Conservation (phyloP, 2,797 vertebrate species). For the Pipistrellus nathusii region DNA sequence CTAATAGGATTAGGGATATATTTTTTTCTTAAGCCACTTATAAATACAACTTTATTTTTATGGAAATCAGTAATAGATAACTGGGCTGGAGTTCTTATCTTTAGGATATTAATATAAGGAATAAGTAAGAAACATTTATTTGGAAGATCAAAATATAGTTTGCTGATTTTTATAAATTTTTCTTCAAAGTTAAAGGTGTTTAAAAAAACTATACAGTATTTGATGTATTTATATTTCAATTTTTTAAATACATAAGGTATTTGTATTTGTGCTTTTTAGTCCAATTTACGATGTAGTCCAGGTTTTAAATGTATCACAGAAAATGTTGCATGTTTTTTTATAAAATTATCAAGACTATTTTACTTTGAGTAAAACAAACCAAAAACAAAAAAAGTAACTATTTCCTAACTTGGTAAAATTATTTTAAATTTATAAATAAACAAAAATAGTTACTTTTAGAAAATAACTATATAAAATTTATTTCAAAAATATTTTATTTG, state of each 20-base stretch:
- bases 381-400: not conserved
- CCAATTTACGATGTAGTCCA: slow-evolving; percentile 16
- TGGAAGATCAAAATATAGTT: not conserved
- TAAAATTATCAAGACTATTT: slow-evolving; percentile 40
- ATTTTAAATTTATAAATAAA: slow-evolving; percentile 36
- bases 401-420: not conserved
- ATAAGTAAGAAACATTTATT: not conserved
- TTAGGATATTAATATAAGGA: not conserved
- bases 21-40: not conserved
- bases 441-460: not conserved
- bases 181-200: slow-evolving; percentile 11
- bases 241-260: not conserved
- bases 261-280: slow-evolving; percentile 53
- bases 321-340: not conserved
- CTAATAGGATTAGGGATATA: not conserved
- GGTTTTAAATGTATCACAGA: not conserved
- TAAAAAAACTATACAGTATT: not conserved
- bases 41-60: not conserved
- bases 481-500: not conserved
- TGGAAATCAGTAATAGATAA: slow-evolving; percentile 46
- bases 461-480: not conserved
- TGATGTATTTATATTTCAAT: slow-evolving; percentile 16
- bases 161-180: not conserved
- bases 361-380: not conserved
- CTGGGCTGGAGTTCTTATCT: not conserved